Base-by-base conservation (phyloP, 1,140 invertebrate species). In the Lepidotrigona ventralis region DNA sequence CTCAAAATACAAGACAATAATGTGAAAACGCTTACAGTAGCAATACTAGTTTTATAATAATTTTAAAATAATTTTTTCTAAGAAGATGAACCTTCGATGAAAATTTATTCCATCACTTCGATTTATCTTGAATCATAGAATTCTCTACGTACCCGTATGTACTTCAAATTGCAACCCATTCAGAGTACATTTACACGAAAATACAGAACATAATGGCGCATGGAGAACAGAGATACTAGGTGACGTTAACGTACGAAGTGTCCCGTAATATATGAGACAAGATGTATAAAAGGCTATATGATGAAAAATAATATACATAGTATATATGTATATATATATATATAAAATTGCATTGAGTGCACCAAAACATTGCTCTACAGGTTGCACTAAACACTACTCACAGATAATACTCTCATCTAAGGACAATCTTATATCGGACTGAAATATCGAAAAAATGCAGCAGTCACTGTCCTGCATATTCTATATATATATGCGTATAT, bases 311-410 rank as follows among this genome's bases (percentile, higher is more conserved):
- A 60, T 70, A 70, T 70, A 51, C 23, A 70, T 46, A 51, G n/a
- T 39, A 39, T 33, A 5, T 70, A 46, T 46, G 3, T 71, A 46
- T 71, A 86, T 74, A 75, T 63, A 86, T 82, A 86, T 87, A 81
- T 81, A 86, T 81, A 88, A 83, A 88, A 75, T 85, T 86, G 86
- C 87, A 84, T 86, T 84, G 84, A 71, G 86, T 86, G 87, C 86
- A 89, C 76, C 80, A 82, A 88, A 81, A 86, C 84, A 89, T 86
- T 73, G 85, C 86, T 89, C 87, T 89, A 89, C 88, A 84, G 84
- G 88, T 88, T 88, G 86, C 88, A 86, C 84, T 86, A 89, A 87
- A 88, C 87, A 88, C 88, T 88, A 88, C 86, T 86, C 79, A 88
- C 86, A 88, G 83, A 88, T 88, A 74, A 88, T 80, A 78, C 26